Conservation (phyloP, 2,113 vertebrate genomes). For the Pachypanchax playfairii region DNA sequence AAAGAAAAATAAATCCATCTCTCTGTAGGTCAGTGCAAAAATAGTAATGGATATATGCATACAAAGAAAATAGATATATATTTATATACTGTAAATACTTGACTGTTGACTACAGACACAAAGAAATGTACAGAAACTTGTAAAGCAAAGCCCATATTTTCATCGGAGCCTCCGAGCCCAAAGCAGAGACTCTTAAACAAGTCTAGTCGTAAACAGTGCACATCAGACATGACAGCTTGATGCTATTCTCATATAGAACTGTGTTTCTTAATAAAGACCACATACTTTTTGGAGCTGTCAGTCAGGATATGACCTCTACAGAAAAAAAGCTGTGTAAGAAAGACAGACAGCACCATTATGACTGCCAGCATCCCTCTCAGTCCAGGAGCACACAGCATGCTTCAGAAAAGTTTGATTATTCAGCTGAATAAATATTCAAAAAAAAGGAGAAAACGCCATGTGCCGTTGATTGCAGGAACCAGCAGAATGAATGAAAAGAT, state of each 20-base stretch:
- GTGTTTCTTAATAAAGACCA: conserved; percentile 44
- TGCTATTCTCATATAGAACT: conserved; percentile 49
- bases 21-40: conserved; percentile 82
- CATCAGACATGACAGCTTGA: conserved; percentile 52
- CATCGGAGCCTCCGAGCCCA: conserved; percentile 57
- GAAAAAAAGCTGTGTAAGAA: conserved; percentile 48
- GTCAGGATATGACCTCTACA: conserved; percentile 53
- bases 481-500: conserved; percentile 39
- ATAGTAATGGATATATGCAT: conserved; percentile 81
- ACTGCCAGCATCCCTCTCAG: conserved; percentile 53
- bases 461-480: conserved; percentile 37
- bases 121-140: conserved; percentile 64
- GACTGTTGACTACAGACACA: conserved; percentile 67
- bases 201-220: conserved; percentile 58
- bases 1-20: conserved; percentile 81
- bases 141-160: conserved; percentile 55
- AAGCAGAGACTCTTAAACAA: conserved; percentile 60
- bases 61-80: conserved; percentile 79
- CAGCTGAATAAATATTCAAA: conserved; percentile 45
- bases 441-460: conserved; percentile 54
- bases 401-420: conserved; percentile 54
- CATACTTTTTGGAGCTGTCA: conserved; percentile 49
- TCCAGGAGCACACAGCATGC: conserved; percentile 67
- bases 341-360: conserved; percentile 66
- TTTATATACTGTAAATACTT: conserved; percentile 71